A percentile compares a stretch with the other conserved stretches of the same genome.
Conservation (phyloP, 2,797 vertebrate genomes). For the Bradypus variegatus region DNA sequence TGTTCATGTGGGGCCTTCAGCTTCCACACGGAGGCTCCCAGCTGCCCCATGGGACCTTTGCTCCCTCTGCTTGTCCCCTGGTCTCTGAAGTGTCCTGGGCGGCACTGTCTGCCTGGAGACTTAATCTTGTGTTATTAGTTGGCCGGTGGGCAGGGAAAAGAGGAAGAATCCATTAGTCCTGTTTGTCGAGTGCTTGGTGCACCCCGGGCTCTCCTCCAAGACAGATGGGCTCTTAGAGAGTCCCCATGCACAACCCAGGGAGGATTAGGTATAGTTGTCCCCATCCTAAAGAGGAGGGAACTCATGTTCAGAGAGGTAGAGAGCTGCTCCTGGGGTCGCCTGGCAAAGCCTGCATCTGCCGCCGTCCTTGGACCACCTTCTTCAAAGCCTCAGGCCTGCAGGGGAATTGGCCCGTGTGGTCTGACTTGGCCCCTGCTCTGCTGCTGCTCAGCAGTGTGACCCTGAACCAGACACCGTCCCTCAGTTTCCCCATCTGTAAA, state of each 20-base stretch:
- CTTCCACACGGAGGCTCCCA: background rate
- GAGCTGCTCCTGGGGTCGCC: background rate
- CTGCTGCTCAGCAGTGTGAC: background rate
- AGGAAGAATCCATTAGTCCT: background rate
- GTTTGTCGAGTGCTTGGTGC: background rate
- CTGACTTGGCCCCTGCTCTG: background rate
- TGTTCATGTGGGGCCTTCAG: background rate
- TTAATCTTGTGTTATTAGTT: background rate
- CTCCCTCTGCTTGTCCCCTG: background rate
- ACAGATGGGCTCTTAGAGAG: no score
- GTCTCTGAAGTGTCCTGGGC: background rate
- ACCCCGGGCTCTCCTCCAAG: background rate
- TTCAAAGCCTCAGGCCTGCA: background rate
- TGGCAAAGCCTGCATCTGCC: fast-evolving
- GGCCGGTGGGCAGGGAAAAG: background rate
- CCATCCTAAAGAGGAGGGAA: background rate
- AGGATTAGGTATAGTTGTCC: fast-evolving
- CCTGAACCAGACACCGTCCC: background rate
- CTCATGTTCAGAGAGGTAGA: background rate
- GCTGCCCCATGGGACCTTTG: background rate
- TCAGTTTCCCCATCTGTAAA: background rate
- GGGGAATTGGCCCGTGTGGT: no score
- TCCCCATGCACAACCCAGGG: no score
- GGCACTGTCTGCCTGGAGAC: background rate
- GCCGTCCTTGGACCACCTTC: background rate